Evolutionary conservation across 2,113 vertebrate species (phyloP).

Genomic region (Climacteris rufus): DNA sequence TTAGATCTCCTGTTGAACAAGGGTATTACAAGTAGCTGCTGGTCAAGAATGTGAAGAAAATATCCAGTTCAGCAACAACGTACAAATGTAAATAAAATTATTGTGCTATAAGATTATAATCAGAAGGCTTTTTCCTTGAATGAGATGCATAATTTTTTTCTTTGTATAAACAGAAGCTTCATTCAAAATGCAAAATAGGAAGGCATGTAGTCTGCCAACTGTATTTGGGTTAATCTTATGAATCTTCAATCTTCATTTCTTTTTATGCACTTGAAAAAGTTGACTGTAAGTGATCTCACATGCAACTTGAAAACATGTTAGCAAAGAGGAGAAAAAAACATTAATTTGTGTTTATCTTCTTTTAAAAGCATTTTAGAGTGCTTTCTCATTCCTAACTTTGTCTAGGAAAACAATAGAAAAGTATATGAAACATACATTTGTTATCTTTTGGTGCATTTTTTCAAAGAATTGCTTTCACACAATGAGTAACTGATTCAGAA

Average conservation of each 20-base stretch:
- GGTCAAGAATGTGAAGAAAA: not conserved
- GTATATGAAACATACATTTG: not conserved
- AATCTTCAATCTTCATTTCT: not conserved
- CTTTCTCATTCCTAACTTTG: not conserved
- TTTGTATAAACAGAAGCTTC: not conserved
- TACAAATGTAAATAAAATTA: not conserved
- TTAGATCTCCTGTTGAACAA: not conserved
- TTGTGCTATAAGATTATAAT: not conserved
- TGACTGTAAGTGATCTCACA: not conserved
- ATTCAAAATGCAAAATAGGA: not conserved
- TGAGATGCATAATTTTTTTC: not conserved
- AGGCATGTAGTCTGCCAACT: not conserved
- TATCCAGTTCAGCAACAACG: not conserved
- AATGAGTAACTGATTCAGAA: not conserved
- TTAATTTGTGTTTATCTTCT: not conserved
- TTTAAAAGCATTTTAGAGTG: not conserved
- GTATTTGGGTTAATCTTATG: not conserved
- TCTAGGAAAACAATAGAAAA: not conserved
- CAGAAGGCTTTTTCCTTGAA: not conserved
- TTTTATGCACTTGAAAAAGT: not conserved
- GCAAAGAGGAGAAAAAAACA: not conserved
- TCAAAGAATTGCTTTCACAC: not conserved
- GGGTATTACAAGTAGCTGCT: not conserved
- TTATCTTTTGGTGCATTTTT: not conserved
- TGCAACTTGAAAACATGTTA: not conserved